Evolutionary conservation across 2,888 invertebrate genomes (phyloP), one percentile per base, ranked within the genome.

Genomic region (Hedya salicella): DNA sequence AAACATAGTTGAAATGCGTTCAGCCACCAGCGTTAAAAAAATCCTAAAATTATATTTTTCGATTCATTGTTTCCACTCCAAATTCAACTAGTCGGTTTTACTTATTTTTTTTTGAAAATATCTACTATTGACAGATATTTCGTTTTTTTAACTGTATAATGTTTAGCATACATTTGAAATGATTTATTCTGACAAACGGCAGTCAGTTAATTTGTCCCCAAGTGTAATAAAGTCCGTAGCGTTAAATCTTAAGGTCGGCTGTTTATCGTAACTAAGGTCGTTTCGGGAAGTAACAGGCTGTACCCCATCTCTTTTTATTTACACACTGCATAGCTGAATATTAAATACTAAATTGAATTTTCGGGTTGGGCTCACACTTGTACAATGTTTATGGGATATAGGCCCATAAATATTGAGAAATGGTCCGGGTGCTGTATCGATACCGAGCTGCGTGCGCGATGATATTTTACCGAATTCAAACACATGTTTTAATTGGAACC

Each of bases 271-370:
- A 65, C 65, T 65, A 60, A 59, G 65, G 52, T 52, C 65, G 65
- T 65, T 65, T 59, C 32, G 44, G 17, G 39, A 52, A 65, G 59
- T 65, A 59, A 65, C 46, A 25, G 65, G 5, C 59, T 13, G 19
- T 36, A 63, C 44, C 50, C 36, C 32, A 39, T 30, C 54, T 16
- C 8, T 9, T n/a, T 46, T 52, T 65, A 53, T 65, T 65, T 65
- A 65, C 59, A 21, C 52, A 64, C 59, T 64, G 50, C 44, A 16
- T 44, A 46, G 25, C 32, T 4, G 52, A 59, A 64, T 64, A 64
- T 64, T 64, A 64, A 64, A 64, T 64, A 59, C 59, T 52, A 60
- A 65, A 65, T 65, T 65, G 65, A 65, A 65, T 59, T n/a, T 52
- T 60, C 19, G 36, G 52, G 52, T 40, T 32, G 53, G n/a, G 19